Base-by-base conservation (phyloP, 2,797 vertebrate genomes). In the Sebastes itinus region DNA sequence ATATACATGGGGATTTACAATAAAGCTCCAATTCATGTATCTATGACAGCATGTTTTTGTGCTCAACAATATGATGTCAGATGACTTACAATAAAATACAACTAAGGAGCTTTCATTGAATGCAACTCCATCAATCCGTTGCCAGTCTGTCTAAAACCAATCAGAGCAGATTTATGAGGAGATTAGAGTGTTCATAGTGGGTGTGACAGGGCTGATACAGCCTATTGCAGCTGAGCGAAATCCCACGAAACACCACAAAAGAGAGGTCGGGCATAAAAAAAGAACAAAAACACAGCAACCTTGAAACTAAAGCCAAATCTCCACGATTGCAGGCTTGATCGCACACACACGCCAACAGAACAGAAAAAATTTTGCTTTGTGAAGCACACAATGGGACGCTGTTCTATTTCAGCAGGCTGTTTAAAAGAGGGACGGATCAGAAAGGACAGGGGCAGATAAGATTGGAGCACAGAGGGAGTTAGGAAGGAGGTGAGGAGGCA, bases 401-500 rank as follows among this genome's bases (percentile, higher is more conserved):
- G 68, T 63, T 86, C 72, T 32, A 22, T 86, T 82, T 65, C 59
- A 88, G 69, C 74, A 14, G 63, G 6, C 66, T 85, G 61, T 78
- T 78, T 86, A 56, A 75, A 78, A 72, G 49, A 84, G 61, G 82
- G 63, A 20, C 46, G 13, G 70, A 85, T 88, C 71, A 72, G 70
- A 76, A 63, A 58, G 49, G 82, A 78, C 69, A 86, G 87, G 80
- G 76, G 68, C 68, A 87, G 89, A 92, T 88, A 89, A 87, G 86
- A 80, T 56, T 78, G 59, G 73, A 71, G 68, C 3, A 23, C 5
- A 67, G 22, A 49, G 32, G 61, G 77, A 75, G 60, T 4, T 56
- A 32, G 49, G 74, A 23, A 68, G 64, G 77, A 52, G 81, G 68
- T 25, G 69, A 70, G 56, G 56, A 63, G 46, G 66, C 2, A 1